Evolutionary conservation across 2,888 invertebrate species (phyloP).

Genomic region (Bombylius major): DNA sequence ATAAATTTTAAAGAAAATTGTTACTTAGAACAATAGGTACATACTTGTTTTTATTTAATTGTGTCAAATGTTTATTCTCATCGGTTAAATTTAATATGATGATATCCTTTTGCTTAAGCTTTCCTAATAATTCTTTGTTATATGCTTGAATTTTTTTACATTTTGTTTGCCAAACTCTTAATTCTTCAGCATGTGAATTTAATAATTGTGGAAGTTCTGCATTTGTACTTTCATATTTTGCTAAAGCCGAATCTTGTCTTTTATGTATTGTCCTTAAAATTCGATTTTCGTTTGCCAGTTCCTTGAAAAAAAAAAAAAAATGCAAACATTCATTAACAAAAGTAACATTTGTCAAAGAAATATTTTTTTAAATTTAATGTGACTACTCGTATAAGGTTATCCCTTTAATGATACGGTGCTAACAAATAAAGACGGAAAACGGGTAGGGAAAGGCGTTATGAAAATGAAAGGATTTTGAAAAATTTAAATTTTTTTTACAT

Average conservation of each 20-base stretch:
- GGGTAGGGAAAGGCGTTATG: background rate
- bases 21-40: conserved; percentile 2
- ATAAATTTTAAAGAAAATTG: too few species aligned
- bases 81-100: conserved; percentile 51
- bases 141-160: conserved; percentile 53
- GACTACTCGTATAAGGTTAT: too few species aligned
- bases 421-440: too few species aligned
- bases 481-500: too few species aligned
- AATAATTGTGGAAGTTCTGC: conserved; percentile 64
- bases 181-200: conserved; percentile 65
- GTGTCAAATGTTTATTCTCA: conserved; percentile 56
- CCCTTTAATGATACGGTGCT: too few species aligned
- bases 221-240: conserved; percentile 61
- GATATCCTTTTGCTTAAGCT: conserved; percentile 55
- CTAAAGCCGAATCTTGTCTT: conserved; percentile 64
- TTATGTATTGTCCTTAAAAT: conserved; percentile 63
- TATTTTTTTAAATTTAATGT: too few species aligned
- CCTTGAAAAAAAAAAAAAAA: conserved; percentile 34
- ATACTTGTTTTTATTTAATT: conserved; percentile 58
- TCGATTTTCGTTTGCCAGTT: conserved; percentile 59
- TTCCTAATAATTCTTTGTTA: conserved; percentile 48
- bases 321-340: background rate
- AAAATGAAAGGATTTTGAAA: background rate
- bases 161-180: conserved; percentile 55
- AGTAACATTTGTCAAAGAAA: too few species aligned